Percentiles rank a stretch among this genome's conserved stretches.
phyloP scores from a whole-genome alignment of 2,797 vertebrate species.

The Australoheros facetus region DNA sequence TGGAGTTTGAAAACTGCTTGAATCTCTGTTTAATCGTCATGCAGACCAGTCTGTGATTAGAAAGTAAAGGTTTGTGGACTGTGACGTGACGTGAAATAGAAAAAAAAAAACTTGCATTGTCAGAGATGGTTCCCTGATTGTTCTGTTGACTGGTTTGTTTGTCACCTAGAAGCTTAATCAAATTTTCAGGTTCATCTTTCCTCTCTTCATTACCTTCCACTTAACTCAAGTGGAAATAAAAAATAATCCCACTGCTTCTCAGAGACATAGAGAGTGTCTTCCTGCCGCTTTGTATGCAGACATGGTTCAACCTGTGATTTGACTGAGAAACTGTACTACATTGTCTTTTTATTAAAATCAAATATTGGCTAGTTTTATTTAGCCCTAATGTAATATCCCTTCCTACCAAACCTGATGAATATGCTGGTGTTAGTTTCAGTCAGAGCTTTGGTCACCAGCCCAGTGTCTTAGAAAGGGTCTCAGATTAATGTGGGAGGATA shows the following conservation, averaged over 20 bases:
- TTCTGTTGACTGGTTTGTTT: slow-evolving; percentile 33
- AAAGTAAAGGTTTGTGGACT: neutral
- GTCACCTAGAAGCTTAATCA: slow-evolving; percentile 49
- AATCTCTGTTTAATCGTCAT: neutral
- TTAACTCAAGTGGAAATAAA: slow-evolving; percentile 49
- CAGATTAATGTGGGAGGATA: neutral
- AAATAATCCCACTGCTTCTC: slow-evolving; percentile 24
- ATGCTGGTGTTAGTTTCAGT: slow-evolving; percentile 1
- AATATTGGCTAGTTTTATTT: neutral
- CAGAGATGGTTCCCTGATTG: slow-evolving; percentile 18
- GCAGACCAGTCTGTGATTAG: neutral
- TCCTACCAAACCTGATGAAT: neutral
- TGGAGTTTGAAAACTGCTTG: neutral
- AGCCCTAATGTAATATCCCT: neutral
- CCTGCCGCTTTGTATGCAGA: slow-evolving; percentile 43
- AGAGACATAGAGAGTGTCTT: slow-evolving; percentile 21
- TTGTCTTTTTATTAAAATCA: slow-evolving; percentile 7
- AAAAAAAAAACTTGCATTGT: slow-evolving; percentile 28
- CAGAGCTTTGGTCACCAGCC: neutral
- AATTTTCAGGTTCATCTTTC: slow-evolving; percentile 37
- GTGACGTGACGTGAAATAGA: slow-evolving; percentile 12
- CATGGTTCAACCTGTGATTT: neutral
- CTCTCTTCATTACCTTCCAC: slow-evolving; percentile 47
- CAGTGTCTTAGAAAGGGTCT: neutral
- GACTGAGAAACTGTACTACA: slow-evolving; percentile 1